phyloP scores from a whole-genome alignment of 2,888 invertebrate genomes.

The Halictus ligatus region DNA sequence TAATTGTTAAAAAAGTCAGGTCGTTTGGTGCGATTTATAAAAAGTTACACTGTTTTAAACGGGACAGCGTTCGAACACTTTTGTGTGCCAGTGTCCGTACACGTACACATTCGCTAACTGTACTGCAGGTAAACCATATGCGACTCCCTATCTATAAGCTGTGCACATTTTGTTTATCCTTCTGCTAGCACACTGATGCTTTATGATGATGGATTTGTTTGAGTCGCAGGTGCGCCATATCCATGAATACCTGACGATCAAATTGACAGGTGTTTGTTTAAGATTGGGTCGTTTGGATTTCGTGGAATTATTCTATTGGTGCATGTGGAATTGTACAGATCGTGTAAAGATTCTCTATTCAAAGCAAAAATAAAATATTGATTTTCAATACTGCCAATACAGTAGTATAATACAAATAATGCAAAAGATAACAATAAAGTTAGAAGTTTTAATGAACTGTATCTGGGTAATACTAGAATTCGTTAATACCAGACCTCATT shows the following conservation, averaged over 20 bases:
- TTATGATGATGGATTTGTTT: conserved; percentile 17
- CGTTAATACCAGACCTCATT: no score
- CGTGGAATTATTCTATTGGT: neutral
- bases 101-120: conserved; percentile 54
- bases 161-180: conserved; percentile 28
- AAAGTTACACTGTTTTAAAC: no score
- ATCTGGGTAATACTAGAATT: no score
- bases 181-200: conserved; percentile 28
- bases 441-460: no score
- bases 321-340: neutral
- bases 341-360: neutral
- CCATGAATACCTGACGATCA: conserved; percentile 8
- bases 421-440: no score
- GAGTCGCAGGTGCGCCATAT: conserved; percentile 40
- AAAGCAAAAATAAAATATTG: neutral
- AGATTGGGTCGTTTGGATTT: conserved; percentile 10
- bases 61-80: neutral
- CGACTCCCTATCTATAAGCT: conserved; percentile 13
- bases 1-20: no score
- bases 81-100: neutral
- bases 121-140: conserved; percentile 35
- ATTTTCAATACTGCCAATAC: neutral
- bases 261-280: neutral
- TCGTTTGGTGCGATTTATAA: no score
- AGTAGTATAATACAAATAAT: no score